Evolutionary conservation across 2,888 invertebrate genomes (phyloP), one percentile per base, ranked within the genome.

Genomic region (Aphidius colemani): DNA sequence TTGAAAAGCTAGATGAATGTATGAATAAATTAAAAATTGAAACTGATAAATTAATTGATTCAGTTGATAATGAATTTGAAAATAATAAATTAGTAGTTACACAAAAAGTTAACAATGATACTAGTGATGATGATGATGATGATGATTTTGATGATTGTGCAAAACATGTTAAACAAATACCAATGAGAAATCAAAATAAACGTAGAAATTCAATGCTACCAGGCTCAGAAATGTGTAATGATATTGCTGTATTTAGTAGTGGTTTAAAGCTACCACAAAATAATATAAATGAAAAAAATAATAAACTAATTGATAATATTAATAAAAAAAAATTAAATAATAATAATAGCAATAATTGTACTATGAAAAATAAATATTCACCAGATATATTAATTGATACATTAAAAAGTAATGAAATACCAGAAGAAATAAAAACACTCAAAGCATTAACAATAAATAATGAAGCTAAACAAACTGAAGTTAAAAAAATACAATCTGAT

Each of bases 21-120:
- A 90, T 93, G 88, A 88, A 88, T 63, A 88, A 88, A 73, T 90
- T 93, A 75, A 87, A 87, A 72, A 84, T 85, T 50, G 89, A 89
- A 77, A 92, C 91, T 69, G 91, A 93, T 80, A 85, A 85, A 68
- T 78, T 90, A 39, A 71, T 83, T 8, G 77, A 80, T 13, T 73
- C 73, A 0, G 75, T 74, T 40, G 76, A 75, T 59, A 76, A 78
- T 64, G 71, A 74, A 9, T 76, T 75, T 58, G 68, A 66, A 39
- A 74, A 74, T 13, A 64, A 68, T 3, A 74, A 73, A 51, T 66
- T 74, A 7, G 69, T 74, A 30, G 70, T 75, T 8, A 69, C 72
- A n/a, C 69, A 70, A 59, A 66, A 73, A 9, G 63, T 71, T 4
- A 78, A 75, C 62, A 75, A 74, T 53, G 77, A 72, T 57, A 78